Evolutionary conservation across 2,797 vertebrate species (phyloP).

Genomic region (Phoeniculus purpureus): DNA sequence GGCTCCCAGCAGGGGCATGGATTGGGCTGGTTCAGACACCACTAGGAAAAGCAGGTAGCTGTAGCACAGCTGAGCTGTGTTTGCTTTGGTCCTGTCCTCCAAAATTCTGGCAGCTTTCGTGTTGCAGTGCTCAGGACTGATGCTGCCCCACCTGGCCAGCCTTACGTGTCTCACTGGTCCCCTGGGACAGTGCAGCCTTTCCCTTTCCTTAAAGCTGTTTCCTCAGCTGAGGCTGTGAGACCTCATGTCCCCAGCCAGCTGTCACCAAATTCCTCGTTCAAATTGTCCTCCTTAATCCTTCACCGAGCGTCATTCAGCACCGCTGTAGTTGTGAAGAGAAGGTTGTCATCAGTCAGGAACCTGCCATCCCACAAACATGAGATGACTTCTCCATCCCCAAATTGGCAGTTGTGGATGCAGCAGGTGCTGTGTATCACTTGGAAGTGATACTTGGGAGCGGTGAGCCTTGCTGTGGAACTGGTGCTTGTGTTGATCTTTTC

Average conservation of each 20-base stretch:
- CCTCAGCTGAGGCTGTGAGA: neutral
- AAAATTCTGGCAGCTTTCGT: neutral
- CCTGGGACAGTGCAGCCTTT: neutral
- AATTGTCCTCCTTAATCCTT: neutral
- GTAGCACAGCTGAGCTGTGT: rapidly evolving
- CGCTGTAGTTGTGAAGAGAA: neutral
- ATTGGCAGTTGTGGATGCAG: neutral
- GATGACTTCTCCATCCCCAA: neutral
- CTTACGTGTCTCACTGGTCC: neutral
- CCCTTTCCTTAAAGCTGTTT: neutral
- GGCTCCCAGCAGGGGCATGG: neutral
- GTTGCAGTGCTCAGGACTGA: neutral
- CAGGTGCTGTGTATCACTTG: rapidly evolving
- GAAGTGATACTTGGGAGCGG: neutral
- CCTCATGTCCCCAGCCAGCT: rapidly evolving
- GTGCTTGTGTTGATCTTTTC: neutral
- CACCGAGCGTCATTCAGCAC: neutral
- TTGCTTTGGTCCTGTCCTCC: neutral
- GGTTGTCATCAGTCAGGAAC: neutral
- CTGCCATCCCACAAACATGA: neutral
- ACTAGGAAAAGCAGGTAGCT: neutral
- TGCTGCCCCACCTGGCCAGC: neutral
- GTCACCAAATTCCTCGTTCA: neutral
- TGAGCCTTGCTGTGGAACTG: neutral
- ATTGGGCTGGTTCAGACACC: neutral